Percentiles rank a stretch among this genome's conserved stretches.
Evolutionary conservation across 2,797 vertebrate genomes (phyloP).

Genomic region (Avahi laniger): DNA sequence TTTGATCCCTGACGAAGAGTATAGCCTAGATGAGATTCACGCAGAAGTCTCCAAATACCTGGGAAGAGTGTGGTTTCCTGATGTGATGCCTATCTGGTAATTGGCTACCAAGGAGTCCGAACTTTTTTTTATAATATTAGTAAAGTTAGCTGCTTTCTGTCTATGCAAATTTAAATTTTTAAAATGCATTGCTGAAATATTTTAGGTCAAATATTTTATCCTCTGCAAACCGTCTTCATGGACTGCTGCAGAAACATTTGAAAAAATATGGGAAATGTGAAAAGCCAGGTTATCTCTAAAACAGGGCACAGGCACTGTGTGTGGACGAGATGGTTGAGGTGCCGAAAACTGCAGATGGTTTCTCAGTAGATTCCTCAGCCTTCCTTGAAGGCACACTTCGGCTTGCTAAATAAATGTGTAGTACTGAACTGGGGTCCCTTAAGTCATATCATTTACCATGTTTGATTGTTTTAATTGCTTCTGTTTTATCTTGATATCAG

Average conservation of each 20-base stretch:
- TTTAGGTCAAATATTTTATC: conserved; percentile 29
- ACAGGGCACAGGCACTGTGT: neutral
- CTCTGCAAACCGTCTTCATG: neutral
- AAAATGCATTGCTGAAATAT: conserved; percentile 32
- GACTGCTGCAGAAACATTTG: conserved; percentile 35
- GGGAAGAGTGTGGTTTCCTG: conserved; percentile 96
- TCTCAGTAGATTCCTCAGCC: neutral
- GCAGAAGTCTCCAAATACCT: conserved; percentile 96
- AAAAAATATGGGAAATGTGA: conserved; percentile 15
- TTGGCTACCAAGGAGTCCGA: neutral
- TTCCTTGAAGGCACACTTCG: neutral
- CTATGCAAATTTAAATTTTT: conserved; percentile 78
- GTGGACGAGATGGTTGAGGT: neutral
- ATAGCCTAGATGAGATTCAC: conserved; percentile 94
- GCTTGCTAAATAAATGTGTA: conserved; percentile 32
- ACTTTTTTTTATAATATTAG: neutral
- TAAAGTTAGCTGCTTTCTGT: conserved; percentile 56
- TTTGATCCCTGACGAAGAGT: conserved; percentile 94
- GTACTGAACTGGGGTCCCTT: conserved; percentile 3
- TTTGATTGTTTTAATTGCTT: conserved; percentile 21
- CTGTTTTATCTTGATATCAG: conserved; percentile 20
- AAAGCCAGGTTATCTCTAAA: neutral
- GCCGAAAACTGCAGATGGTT: neutral
- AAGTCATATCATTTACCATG: conserved; percentile 29
- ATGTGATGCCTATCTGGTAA: conserved; percentile 98